Percentiles rank a stretch among this genome's conserved stretches.
phyloP scores from a whole-genome alignment of 2,888 invertebrate species.

The Helobdella robusta region DNA sequence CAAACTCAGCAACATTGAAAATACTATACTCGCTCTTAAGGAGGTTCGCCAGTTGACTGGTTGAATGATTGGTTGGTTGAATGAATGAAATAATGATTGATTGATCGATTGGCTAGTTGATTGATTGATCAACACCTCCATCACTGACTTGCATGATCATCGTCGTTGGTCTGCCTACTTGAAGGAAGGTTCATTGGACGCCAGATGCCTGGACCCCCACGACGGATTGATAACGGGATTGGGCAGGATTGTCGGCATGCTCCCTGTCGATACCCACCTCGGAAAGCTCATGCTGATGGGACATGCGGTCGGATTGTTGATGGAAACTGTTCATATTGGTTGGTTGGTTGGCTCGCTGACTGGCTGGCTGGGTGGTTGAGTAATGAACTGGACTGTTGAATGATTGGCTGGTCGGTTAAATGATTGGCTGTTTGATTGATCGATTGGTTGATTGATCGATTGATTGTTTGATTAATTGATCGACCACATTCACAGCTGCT shows the following conservation, averaged over 20 bases:
- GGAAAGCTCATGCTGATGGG: conserved; percentile 77
- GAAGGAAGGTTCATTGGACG: conserved; percentile 69
- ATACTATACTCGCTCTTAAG: conserved; percentile 73
- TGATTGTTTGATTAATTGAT: too few species aligned
- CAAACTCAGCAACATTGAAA: conserved; percentile 67
- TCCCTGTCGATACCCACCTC: conserved; percentile 73
- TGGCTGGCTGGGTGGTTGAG: too few species aligned
- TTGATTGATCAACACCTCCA: background rate
- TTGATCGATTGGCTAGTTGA: background rate
- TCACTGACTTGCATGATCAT: background rate
- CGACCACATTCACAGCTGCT: conserved; percentile 57
- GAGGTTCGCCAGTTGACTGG: conserved; percentile 47
- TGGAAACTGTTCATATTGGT: conserved; percentile 74
- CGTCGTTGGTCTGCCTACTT: background rate
- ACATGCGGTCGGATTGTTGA: conserved; percentile 71
- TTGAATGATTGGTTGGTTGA: too few species aligned
- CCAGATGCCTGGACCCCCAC: conserved; percentile 52
- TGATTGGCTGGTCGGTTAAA: too few species aligned
- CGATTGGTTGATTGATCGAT: too few species aligned
- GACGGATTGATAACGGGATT: conserved; percentile 82
- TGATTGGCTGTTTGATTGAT: too few species aligned
- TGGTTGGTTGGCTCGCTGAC: too few species aligned
- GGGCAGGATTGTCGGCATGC: conserved; percentile 68
- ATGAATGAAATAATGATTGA: too few species aligned
- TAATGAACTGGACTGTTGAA: too few species aligned